A percentile compares a stretch with the other conserved stretches of the same genome.
Evolutionary conservation across 2,888 invertebrate genomes (phyloP).

Genomic region (Dynastes hyllus): DNA sequence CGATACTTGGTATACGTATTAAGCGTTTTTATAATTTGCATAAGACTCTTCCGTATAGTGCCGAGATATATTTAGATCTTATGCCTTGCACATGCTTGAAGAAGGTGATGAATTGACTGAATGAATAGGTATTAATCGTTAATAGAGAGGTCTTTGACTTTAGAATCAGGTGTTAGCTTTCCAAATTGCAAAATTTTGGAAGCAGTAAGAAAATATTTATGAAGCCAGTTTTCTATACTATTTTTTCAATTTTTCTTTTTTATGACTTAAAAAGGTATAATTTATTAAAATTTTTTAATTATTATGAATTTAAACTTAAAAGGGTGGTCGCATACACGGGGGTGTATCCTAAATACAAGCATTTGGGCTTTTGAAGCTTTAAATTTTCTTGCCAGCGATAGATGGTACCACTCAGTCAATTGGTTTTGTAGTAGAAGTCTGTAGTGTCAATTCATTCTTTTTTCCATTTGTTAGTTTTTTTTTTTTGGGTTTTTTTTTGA

Average conservation of each 20-base stretch:
- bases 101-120: neutral
- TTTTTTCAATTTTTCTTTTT: no score
- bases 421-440: neutral
- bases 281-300: no score
- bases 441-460: no score
- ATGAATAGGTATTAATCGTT: neutral
- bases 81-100: neutral
- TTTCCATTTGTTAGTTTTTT: neutral
- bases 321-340: no score
- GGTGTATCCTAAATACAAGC: no score
- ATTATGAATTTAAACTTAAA: no score
- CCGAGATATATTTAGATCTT: neutral
- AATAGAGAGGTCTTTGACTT: neutral
- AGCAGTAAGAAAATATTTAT: no score
- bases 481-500: neutral
- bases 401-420: neutral
- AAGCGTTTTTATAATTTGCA: constrained; percentile 24
- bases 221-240: no score
- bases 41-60: constrained; percentile 18
- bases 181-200: no score
- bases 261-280: no score
- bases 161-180: no score
- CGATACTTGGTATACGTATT: neutral
- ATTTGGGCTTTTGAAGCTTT: neutral
- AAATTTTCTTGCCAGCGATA: neutral